A percentile compares a stretch with the other conserved stretches of the same genome.
Evolutionary conservation across 2,113 vertebrate genomes (phyloP).

Genomic region (Lutjanus erythropterus): DNA sequence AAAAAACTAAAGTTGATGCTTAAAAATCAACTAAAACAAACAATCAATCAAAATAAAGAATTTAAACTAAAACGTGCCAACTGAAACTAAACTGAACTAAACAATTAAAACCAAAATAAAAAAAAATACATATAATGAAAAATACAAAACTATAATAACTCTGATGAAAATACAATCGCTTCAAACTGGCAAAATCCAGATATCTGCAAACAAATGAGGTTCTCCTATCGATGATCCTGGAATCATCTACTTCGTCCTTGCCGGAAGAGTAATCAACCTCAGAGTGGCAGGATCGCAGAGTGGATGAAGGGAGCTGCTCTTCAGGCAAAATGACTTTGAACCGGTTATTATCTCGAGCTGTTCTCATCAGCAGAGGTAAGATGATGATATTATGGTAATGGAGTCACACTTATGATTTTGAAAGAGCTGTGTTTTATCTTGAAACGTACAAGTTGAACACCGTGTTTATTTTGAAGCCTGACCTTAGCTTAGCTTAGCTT

Average conservation of each 20-base stretch:
- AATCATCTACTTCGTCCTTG: neutral
- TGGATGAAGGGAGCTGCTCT: neutral
- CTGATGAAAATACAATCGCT: neutral
- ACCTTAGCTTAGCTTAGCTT: constrained; percentile 76
- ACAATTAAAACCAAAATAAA: too few species aligned
- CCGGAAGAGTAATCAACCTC: constrained; percentile 53
- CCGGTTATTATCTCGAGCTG: constrained; percentile 61
- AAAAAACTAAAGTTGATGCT: too few species aligned
- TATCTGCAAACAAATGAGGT: neutral
- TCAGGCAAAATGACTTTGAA: constrained; percentile 71
- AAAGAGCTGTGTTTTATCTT: neutral
- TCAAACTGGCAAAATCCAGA: neutral
- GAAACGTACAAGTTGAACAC: neutral
- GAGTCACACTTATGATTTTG: fast-evolving
- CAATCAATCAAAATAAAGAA: too few species aligned
- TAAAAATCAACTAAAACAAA: too few species aligned
- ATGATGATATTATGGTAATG: fast-evolving
- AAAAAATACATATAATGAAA: too few species aligned
- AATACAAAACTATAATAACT: too few species aligned
- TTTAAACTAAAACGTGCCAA: too few species aligned
- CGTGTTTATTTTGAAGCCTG: constrained; percentile 52
- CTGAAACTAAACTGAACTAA: too few species aligned
- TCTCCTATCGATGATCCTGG: constrained; percentile 7
- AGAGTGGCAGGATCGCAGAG: neutral
- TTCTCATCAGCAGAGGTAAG: constrained; percentile 70